These are phyloP conservation scores for Pseudeuparius sepicola DNA, from an alignment of 2,888 invertebrate genomes.

Conservation along the genomic window DNA sequence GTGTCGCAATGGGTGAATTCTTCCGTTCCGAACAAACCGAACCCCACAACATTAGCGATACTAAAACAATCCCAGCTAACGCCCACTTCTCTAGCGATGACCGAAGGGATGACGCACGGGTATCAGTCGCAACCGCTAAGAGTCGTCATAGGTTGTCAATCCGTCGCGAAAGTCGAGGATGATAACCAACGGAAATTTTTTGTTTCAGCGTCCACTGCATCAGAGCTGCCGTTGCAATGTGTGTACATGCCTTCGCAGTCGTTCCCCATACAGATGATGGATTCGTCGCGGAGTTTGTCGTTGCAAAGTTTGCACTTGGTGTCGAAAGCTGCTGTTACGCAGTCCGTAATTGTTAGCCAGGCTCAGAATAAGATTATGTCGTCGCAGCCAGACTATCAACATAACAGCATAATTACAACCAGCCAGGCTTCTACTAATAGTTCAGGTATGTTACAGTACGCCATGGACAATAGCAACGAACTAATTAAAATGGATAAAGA, in stretches of 20 bases:
- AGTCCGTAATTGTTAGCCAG: constrained; percentile 50
- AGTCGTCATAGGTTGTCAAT: constrained; percentile 34
- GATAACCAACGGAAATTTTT: constrained; percentile 35
- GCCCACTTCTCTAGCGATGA: constrained; percentile 31
- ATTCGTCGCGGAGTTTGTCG: constrained; percentile 32
- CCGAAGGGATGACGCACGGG: constrained; percentile 30
- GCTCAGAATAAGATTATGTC: constrained; percentile 23
- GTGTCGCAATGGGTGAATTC: constrained; percentile 29
- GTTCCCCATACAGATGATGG: constrained; percentile 42
- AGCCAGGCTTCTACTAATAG: too few relatives aligned
- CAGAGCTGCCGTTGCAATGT: constrained; percentile 38
- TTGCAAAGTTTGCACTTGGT: constrained; percentile 34
- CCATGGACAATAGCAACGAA: too few relatives aligned
- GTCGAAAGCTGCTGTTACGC: constrained; percentile 37
- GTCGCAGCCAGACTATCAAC: not conserved
- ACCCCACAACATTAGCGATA: constrained; percentile 31
- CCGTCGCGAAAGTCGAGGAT: constrained; percentile 31
- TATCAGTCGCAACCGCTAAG: constrained; percentile 38
- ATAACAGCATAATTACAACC: too few relatives aligned
- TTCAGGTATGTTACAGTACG: too few relatives aligned
- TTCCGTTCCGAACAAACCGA: constrained; percentile 28
- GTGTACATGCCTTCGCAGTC: constrained; percentile 37
- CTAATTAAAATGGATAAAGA: constrained; percentile 13
- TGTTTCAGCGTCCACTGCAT: constrained; percentile 36
- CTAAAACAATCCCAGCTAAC: constrained; percentile 35